phyloP scores from a whole-genome alignment of 2,797 vertebrate species.

The Falco biarmicus region DNA sequence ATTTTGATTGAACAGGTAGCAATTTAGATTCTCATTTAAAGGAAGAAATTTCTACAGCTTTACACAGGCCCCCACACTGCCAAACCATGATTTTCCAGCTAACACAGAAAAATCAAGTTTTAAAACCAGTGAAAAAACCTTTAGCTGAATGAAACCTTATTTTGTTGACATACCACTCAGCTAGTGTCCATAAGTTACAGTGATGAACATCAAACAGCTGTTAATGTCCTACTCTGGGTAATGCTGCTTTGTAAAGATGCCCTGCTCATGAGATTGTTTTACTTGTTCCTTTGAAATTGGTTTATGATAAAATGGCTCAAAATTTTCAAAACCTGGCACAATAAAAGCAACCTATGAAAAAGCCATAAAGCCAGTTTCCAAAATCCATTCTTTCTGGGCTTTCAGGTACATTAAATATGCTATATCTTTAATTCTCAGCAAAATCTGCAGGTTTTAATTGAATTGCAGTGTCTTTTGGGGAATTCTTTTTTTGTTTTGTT shows the following conservation, averaged over 20 bases:
- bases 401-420: neutral
- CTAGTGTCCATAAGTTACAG: neutral
- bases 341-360: neutral
- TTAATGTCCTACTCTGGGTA: neutral
- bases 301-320: neutral
- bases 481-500: neutral
- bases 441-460: neutral
- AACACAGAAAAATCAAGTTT: neutral
- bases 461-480: fast-evolving
- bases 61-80: neutral
- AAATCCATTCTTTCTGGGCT: neutral
- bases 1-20: neutral
- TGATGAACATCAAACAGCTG: neutral
- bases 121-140: neutral
- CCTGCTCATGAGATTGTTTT: neutral
- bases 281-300: neutral
- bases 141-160: neutral
- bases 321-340: neutral
- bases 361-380: neutral
- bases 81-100: neutral
- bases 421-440: neutral
- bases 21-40: neutral
- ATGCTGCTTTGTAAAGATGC: neutral
- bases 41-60: neutral
- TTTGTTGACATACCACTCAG: neutral